Conservation (phyloP, 2,113 vertebrate species). For the Ageneiosus marmoratus region DNA sequence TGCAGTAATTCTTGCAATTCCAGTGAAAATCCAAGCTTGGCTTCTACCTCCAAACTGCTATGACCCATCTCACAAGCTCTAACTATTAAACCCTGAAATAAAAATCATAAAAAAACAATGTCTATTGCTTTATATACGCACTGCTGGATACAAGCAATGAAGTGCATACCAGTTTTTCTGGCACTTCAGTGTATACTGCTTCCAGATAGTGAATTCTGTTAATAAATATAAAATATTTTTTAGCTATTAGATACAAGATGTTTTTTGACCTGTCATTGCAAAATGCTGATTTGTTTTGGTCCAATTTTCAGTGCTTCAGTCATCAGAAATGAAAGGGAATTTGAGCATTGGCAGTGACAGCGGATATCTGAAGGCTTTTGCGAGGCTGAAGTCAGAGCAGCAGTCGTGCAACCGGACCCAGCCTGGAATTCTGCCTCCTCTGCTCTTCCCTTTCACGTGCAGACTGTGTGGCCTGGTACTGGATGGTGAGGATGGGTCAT, state of each 20-base stretch:
- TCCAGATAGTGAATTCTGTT: neutral
- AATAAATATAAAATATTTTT: neutral
- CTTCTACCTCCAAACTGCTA: too few species aligned
- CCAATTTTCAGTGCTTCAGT: slow-evolving; percentile 1
- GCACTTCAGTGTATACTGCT: neutral
- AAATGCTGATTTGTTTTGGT: neutral
- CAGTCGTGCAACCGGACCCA: slow-evolving; percentile 51
- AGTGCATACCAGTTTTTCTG: too few species aligned
- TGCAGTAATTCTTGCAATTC: too few species aligned
- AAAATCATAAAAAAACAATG: too few species aligned
- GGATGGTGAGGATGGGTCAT: slow-evolving; percentile 87
- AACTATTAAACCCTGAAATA: too few species aligned
- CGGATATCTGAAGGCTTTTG: slow-evolving; percentile 74
- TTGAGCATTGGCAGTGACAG: slow-evolving; percentile 67
- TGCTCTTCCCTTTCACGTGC: slow-evolving; percentile 90
- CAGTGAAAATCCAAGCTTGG: too few species aligned
- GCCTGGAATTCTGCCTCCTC: slow-evolving; percentile 73
- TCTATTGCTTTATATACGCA: too few species aligned
- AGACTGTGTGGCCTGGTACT: slow-evolving; percentile 86
- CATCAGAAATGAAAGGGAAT: slow-evolving; percentile 56
- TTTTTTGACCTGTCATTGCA: neutral
- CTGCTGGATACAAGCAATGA: too few species aligned
- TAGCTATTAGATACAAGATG: neutral
- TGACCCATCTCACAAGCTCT: too few species aligned
- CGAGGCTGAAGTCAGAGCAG: slow-evolving; percentile 68